These are phyloP conservation scores for Xylota segnis DNA, from an alignment of 2,888 invertebrate genomes.

Conservation along the genomic window DNA sequence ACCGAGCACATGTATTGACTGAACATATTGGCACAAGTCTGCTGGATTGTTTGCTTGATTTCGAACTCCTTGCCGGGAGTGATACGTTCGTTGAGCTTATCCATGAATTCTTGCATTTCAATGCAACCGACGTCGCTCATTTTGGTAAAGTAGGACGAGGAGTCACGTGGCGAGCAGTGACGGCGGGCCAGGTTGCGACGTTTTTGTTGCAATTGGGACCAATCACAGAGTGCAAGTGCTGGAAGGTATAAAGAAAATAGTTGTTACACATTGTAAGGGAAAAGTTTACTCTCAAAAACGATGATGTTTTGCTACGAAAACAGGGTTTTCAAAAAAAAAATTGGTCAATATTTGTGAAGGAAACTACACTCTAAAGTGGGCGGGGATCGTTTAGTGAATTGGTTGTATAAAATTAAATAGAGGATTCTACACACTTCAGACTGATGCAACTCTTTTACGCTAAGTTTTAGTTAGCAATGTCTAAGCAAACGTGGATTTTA, in stretches of 20 bases:
- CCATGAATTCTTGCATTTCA: slow-evolving; percentile 88
- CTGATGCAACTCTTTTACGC: too few relatives aligned
- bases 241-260: slow-evolving; percentile 81
- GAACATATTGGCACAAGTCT: slow-evolving; percentile 93
- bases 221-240: slow-evolving; percentile 95
- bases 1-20: slow-evolving; percentile 94
- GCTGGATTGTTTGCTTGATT: slow-evolving; percentile 90
- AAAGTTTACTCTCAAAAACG: not conserved
- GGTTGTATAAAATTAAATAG: too few relatives aligned
- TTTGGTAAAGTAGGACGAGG: slow-evolving; percentile 89
- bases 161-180: slow-evolving; percentile 92
- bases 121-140: slow-evolving; percentile 89
- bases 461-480: too few relatives aligned
- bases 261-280: not conserved
- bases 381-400: too few relatives aligned
- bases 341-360: too few relatives aligned
- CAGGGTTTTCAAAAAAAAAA: too few relatives aligned
- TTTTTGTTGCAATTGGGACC: slow-evolving; percentile 92
- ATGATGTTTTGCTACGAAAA: too few relatives aligned
- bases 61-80: slow-evolving; percentile 84
- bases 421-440: too few relatives aligned
- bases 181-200: slow-evolving; percentile 91
- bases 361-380: too few relatives aligned
- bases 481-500: too few relatives aligned
- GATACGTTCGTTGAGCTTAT: slow-evolving; percentile 85